These are phyloP conservation scores for Cassiopea xamachana DNA, from an alignment of 30 jellyfish, hydroid and myxozoan genomes.

Conservation along the genomic window DNA sequence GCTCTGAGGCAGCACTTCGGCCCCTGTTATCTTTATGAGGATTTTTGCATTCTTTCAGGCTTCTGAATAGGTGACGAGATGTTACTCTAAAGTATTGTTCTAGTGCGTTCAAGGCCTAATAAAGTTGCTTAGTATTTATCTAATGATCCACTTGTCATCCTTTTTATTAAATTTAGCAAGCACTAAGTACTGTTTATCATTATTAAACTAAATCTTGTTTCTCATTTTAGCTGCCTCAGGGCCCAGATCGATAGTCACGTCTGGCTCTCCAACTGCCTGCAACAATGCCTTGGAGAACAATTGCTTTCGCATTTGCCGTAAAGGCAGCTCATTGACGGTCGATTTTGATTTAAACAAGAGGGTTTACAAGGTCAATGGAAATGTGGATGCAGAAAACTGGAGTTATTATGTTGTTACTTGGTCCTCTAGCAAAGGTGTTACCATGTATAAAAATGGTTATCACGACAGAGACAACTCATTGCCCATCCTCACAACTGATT, in stretches of 20 bases:
- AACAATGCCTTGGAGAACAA: background rate
- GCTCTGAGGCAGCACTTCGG: too few relatives aligned
- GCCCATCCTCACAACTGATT: background rate
- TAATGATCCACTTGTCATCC: too few relatives aligned
- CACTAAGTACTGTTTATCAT: too few relatives aligned
- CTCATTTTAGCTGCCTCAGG: background rate
- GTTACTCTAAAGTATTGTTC: too few relatives aligned
- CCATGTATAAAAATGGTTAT: constrained; percentile 5
- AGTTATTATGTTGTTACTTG: background rate
- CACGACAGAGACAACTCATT: background rate
- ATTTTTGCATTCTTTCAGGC: too few relatives aligned
- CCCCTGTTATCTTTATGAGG: too few relatives aligned
- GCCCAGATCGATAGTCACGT: background rate
- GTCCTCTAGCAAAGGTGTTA: background rate
- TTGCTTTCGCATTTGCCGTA: background rate
- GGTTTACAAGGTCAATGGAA: background rate
- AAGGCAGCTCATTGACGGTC: background rate
- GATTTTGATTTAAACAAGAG: background rate
- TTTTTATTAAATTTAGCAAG: too few relatives aligned
- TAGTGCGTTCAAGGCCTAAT: too few relatives aligned
- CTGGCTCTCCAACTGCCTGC: background rate
- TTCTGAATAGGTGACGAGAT: too few relatives aligned
- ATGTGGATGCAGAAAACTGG: background rate
- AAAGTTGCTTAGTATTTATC: too few relatives aligned
- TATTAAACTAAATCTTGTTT: background rate